Evolutionary conservation across 1,140 invertebrate species (phyloP), one percentile per base, ranked within the genome.

Genomic region (Elymnias hypermnestra): DNA sequence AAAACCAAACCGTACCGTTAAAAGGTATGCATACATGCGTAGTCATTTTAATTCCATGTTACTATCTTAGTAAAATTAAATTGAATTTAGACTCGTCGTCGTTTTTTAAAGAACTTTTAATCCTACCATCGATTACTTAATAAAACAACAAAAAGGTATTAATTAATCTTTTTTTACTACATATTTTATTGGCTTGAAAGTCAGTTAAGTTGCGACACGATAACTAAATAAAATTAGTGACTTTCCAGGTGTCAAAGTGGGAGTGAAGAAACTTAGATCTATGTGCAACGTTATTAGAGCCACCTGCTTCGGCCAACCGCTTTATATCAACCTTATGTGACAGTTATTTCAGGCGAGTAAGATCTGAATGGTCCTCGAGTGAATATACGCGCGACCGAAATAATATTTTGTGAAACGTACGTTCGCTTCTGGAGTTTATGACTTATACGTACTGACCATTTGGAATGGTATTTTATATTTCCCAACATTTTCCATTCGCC

Each of bases 251-350:
- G 56, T 59, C 46, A 51, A 29, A 42, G 29, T 12, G 18, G 49
- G 23, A 38, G 51, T 50, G 52, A 58, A 54, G 58, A 60, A 66
- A 58, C 60, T 64, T 53, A 58, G 48, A 55, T 51, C 44, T 51
- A 54, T 47, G 52, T 54, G 37, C 38, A 26, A 33, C 45, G 57
- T 54, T 63, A 64, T 63, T 63, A 49, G 48, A 59, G 54, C 57
- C 61, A 69, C 58, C 59, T 70, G 65, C 44, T 58, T 33, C 37
- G 31, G 45, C 36, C 48, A 51, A 67, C 58, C 50, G 59, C 56
- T 49, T 67, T 74, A 73, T 69, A 72, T 75, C 74, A 75, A 63
- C 55, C 57, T 69, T 68, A 64, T 68, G 57, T 62, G 72, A 75
- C 74, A 73, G 70, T 75, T 78, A 78, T 73, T 72, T 68, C 66